These are phyloP conservation scores for Morus bassanus DNA, from an alignment of 2,797 vertebrate genomes.

Conservation along the genomic window DNA sequence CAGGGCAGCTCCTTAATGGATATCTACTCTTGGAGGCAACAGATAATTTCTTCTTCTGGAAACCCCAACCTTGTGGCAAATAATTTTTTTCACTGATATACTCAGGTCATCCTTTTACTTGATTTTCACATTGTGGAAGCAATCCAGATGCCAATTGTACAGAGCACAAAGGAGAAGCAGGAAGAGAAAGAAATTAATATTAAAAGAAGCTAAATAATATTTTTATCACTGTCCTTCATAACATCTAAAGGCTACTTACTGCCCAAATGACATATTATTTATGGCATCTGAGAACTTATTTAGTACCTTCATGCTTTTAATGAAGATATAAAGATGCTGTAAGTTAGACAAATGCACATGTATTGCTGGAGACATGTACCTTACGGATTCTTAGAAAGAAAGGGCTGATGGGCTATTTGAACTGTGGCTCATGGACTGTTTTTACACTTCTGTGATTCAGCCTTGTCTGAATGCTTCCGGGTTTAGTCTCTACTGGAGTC, in stretches of 20 bases:
- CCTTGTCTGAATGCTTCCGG: background rate
- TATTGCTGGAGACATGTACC: background rate
- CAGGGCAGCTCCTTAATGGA: background rate
- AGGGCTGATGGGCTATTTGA: background rate
- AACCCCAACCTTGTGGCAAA: background rate
- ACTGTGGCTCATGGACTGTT: background rate
- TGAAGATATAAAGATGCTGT: background rate
- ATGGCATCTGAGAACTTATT: background rate
- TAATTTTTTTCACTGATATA: background rate
- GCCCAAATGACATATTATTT: background rate
- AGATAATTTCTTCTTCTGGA: background rate
- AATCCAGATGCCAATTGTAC: background rate
- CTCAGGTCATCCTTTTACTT: background rate
- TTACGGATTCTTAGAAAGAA: background rate
- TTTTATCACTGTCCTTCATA: background rate
- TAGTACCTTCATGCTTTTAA: background rate
- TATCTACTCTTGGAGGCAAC: background rate
- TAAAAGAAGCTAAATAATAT: background rate
- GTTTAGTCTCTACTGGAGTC: background rate
- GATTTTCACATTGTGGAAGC: background rate
- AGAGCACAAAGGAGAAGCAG: background rate
- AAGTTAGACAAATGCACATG: background rate
- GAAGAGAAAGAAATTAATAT: background rate
- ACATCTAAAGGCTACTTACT: background rate
- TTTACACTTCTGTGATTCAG: background rate